Percentiles rank a stretch among this genome's conserved stretches.
Conservation (phyloP, 2,797 vertebrate genomes). For the Diceros bicornis region DNA sequence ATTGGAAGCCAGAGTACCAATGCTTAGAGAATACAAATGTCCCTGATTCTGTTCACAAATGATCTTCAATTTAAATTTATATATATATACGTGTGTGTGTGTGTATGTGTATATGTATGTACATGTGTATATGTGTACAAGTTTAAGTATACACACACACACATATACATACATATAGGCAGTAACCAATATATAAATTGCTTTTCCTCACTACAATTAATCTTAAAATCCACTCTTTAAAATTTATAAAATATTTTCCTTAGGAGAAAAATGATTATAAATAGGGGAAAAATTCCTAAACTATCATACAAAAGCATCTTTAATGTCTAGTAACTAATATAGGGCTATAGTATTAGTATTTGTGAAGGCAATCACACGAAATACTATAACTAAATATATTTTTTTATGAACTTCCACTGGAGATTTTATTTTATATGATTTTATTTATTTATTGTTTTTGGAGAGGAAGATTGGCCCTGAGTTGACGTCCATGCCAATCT, state of each 20-base stretch:
- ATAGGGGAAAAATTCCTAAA: background rate
- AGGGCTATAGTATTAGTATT: background rate
- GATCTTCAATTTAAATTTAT: background rate
- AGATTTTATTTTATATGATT: background rate
- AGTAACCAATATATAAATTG: background rate
- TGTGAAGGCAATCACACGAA: background rate
- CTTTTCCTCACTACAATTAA: background rate
- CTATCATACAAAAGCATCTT: background rate
- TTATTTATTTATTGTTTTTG: no score
- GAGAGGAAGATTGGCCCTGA: no score
- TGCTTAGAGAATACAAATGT: background rate
- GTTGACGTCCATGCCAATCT: no score
- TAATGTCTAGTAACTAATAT: background rate
- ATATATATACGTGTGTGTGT: background rate
- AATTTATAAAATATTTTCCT: background rate
- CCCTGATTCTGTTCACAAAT: background rate
- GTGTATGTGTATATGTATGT: background rate
- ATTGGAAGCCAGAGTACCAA: background rate
- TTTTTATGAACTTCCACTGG: background rate
- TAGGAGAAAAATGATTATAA: background rate
- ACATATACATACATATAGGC: background rate
- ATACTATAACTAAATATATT: background rate
- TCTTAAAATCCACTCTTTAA: background rate
- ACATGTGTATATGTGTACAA: no score
- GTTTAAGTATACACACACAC: background rate